These are phyloP conservation scores for Aphelocoma californica DNA, from an alignment of 2,797 vertebrate species.

Conservation along the genomic window DNA sequence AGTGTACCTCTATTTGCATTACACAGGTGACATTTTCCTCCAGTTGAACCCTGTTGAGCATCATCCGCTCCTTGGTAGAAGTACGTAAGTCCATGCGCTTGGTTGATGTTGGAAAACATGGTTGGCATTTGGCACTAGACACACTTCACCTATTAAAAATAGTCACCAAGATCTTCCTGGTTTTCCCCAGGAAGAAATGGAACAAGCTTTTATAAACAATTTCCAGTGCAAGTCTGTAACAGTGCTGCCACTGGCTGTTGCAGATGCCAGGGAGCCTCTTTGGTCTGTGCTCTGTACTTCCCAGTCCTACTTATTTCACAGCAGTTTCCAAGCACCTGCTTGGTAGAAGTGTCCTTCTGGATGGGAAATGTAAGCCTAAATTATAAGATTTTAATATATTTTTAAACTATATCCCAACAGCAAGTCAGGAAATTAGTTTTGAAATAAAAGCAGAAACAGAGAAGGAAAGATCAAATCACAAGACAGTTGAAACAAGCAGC, in stretches of 20 bases:
- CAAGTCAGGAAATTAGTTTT: neutral
- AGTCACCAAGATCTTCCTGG: neutral
- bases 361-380: neutral
- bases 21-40: neutral
- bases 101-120: rapidly evolving
- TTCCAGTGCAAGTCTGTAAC: neutral
- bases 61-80: neutral
- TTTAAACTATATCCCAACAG: neutral
- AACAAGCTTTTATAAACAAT: neutral
- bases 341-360: neutral
- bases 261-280: neutral
- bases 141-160: neutral
- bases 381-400: neutral
- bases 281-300: neutral
- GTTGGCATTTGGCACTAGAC: neutral
- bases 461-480: neutral
- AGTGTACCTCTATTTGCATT: neutral
- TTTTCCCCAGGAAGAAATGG: neutral
- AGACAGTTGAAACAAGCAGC: neutral
- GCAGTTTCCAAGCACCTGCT: neutral
- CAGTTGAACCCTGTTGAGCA: neutral
- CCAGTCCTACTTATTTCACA: neutral
- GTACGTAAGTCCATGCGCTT: rapidly evolving
- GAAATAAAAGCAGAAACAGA: neutral
- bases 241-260: neutral